phyloP scores from a whole-genome alignment of 2,797 vertebrate genomes.

The Xiphorhynchus erythropygius region DNA sequence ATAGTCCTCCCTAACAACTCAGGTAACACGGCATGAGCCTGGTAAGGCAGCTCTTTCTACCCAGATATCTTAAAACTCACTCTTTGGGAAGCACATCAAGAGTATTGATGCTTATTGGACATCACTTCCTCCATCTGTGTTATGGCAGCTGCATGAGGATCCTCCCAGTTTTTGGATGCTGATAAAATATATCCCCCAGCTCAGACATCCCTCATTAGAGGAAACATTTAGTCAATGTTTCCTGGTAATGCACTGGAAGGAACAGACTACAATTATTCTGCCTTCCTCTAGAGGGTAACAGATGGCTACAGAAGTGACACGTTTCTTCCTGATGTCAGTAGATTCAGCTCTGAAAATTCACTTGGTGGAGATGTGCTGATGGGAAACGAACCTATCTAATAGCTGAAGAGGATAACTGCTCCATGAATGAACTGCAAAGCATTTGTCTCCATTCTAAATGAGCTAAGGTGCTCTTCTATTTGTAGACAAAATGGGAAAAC shows the following conservation, averaged over 20 bases:
- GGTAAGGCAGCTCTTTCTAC: background rate
- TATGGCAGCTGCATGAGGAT: rapidly evolving
- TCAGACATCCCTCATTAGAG: background rate
- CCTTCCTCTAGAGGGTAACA: constrained; percentile 49
- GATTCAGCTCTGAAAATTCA: background rate
- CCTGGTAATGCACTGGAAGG: background rate
- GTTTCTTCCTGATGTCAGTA: background rate
- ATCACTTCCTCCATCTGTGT: rapidly evolving
- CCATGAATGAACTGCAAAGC: background rate
- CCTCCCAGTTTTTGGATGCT: background rate
- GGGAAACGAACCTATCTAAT: background rate
- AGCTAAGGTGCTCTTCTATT: background rate
- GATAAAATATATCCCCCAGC: background rate
- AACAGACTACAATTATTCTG: background rate
- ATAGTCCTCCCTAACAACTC: background rate
- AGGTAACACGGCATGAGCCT: background rate
- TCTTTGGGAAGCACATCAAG: background rate
- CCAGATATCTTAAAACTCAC: background rate
- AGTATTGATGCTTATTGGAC: background rate
- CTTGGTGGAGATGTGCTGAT: background rate
- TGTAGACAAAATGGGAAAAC: background rate
- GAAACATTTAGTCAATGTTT: background rate
- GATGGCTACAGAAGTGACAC: background rate
- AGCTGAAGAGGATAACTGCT: background rate
- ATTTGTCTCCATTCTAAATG: background rate